Evolutionary conservation across 2,888 invertebrate species (phyloP), one percentile per base, ranked within the genome.

Genomic region (Stratiomys singularior): DNA sequence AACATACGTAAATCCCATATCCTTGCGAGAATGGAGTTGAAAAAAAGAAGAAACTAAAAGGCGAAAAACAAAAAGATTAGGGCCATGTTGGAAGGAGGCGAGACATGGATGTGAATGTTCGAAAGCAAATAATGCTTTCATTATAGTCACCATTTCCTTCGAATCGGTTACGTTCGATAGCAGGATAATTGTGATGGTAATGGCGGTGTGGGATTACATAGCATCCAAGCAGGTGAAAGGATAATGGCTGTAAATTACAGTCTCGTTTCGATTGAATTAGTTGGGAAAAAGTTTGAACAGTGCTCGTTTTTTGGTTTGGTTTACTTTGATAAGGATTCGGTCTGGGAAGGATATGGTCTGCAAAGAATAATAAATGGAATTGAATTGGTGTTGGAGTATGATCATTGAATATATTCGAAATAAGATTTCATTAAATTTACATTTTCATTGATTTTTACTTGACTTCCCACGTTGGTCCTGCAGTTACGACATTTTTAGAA

Each of bases 221-320:
- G 7, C 4, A 13, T 52, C 15, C 5, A 71, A 47, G 27, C 13
- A 46, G 27, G 27, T 23, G 27, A 46, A 71, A 52, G 71, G 71
- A 71, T 47, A 71, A 46, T 47, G 47, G 47, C 21, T 9, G 47
- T 71, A 52, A 71, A 71, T 71, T 71, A 47, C 52, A 11, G 5
- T 23, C 23, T 0, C 25, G 27, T 47, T 71, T 52, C 47, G 47
- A 47, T 71, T 71, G 71, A 71, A 71, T 47, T 71, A 71, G 47
- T 47, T 71, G 71, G n/a, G n/a, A 47, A 47, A 30, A 71, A 52
- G 27, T 47, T 30, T 64, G n/a, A n/a, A n/a, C n/a, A n/a, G n/a
- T 64, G 23, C 13, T 3, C 9, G 3, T 37, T 37, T 37, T 37
- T 21, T 60, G 13, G 11, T 60, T 60, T 18, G n/a, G 52, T 52